Conservation (phyloP, 2,797 vertebrate genomes). For the Anniella stebbinsi region DNA sequence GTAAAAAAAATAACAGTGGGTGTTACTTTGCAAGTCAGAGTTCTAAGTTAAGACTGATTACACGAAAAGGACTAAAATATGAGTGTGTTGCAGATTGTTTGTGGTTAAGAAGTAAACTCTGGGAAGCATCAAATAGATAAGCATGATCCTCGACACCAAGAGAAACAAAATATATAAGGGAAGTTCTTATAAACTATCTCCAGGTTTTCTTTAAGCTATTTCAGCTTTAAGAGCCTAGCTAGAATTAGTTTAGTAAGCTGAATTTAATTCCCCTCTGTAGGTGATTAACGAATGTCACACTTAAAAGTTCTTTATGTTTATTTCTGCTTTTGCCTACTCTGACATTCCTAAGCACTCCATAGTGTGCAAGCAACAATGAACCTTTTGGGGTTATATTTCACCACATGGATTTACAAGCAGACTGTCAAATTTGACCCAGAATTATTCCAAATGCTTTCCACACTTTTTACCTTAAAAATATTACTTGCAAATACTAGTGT, state of each 20-base stretch:
- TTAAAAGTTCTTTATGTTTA: background rate
- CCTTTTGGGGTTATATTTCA: slow-evolving; percentile 7
- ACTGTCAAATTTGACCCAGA: background rate
- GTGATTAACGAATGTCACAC: slow-evolving; percentile 16
- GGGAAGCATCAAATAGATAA: background rate
- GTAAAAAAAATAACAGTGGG: background rate
- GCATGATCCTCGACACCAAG: background rate
- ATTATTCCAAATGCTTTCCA: background rate
- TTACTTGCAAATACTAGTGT: background rate
- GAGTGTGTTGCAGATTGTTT: background rate
- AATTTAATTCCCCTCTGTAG: background rate
- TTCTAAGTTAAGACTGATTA: background rate
- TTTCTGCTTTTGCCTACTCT: background rate
- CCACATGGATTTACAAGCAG: background rate
- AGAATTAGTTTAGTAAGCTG: slow-evolving; percentile 9
- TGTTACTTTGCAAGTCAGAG: background rate
- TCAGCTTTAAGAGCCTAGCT: background rate
- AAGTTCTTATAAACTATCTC: background rate
- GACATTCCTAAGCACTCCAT: slow-evolving; percentile 4
- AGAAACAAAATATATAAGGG: background rate
- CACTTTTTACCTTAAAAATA: background rate
- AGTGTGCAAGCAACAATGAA: slow-evolving; percentile 13
- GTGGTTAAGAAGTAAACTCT: background rate
- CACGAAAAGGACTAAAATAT: background rate
- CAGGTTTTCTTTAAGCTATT: background rate